Evolutionary conservation across 1,140 invertebrate genomes (phyloP).

Genomic region (Drosophila tristis): DNA sequence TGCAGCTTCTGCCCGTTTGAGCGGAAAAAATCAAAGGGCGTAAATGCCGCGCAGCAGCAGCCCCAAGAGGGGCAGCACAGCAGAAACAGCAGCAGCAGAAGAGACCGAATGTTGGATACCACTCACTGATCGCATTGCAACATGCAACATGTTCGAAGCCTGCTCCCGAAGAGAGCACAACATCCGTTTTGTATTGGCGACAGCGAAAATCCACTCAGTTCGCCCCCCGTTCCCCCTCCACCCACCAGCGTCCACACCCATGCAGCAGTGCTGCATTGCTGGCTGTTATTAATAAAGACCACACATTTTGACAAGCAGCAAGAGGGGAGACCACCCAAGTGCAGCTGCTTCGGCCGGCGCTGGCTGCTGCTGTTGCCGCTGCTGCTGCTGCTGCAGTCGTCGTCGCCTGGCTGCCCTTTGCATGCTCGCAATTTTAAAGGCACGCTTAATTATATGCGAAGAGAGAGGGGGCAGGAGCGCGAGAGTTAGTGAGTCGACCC

Average conservation of each 20-base stretch:
- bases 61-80: slow-evolving; percentile 12
- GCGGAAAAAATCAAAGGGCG: slow-evolving; percentile 81
- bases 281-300: slow-evolving; percentile 84
- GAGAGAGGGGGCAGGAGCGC: slow-evolving; percentile 14
- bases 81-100: slow-evolving; percentile 12
- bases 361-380: slow-evolving; percentile 4
- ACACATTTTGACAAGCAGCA: slow-evolving; percentile 83
- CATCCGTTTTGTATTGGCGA: slow-evolving; percentile 79
- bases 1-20: slow-evolving; percentile 77
- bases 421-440: slow-evolving; percentile 77
- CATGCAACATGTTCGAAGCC: slow-evolving; percentile 60
- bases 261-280: slow-evolving; percentile 33
- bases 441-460: slow-evolving; percentile 76
- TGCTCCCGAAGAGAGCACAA: slow-evolving; percentile 20
- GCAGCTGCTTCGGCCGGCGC: slow-evolving; percentile 48
- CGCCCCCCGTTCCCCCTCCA: not conserved
- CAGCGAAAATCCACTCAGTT: slow-evolving; percentile 38
- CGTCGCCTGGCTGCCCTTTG: slow-evolving; percentile 42
- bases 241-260: not conserved
- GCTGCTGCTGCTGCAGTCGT: slow-evolving; percentile 21
- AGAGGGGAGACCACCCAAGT: slow-evolving; percentile 78
- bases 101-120: slow-evolving; percentile 9
- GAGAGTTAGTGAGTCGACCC: slow-evolving; percentile 22
- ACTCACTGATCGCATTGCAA: slow-evolving; percentile 31
- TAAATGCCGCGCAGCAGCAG: slow-evolving; percentile 44